Evolutionary conservation across 2,888 invertebrate genomes (phyloP).

Genomic region (Zootermopsis nevadensis): DNA sequence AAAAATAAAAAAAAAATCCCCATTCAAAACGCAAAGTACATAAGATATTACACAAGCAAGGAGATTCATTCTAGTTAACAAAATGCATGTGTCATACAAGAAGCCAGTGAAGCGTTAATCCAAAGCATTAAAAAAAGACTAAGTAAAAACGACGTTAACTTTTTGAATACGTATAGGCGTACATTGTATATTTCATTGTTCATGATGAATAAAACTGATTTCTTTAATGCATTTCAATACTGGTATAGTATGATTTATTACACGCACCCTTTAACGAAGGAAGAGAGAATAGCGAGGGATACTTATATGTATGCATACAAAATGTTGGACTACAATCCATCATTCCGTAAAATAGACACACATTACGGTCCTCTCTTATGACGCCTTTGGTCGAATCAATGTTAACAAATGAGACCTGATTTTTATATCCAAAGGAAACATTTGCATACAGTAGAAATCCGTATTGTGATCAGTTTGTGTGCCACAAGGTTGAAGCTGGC

Average conservation of each 20-base stretch:
- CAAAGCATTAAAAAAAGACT: background rate
- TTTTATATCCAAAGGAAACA: background rate
- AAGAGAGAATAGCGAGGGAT: background rate
- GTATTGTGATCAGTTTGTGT: background rate
- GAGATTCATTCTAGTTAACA: background rate
- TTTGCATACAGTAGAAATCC: background rate
- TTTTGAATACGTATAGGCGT: background rate
- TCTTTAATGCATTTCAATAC: slow-evolving; percentile 25
- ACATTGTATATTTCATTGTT: background rate
- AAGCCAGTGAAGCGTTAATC: slow-evolving; percentile 12
- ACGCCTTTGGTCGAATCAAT: slow-evolving; percentile 15
- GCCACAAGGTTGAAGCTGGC: background rate
- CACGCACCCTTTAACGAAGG: slow-evolving; percentile 15
- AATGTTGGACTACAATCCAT: slow-evolving; percentile 25
- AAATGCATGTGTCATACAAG: background rate
- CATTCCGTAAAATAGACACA: slow-evolving; percentile 28
- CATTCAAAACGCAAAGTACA: background rate
- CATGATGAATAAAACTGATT: slow-evolving; percentile 28
- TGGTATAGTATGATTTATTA: background rate
- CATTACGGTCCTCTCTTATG: background rate
- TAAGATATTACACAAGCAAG: background rate
- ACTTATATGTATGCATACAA: slow-evolving; percentile 26
- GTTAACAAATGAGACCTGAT: slow-evolving; percentile 30
- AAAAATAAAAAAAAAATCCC: background rate
- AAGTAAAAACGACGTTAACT: background rate